Percentiles rank a stretch among this genome's conserved stretches.
These are phyloP conservation scores for honey bee (Apis mellifera) DNA, from an alignment of 1,140 invertebrate species.

Conservation along the genomic window Amel_HAv3.1 CM009936.2:3712001-3712500, in stretches of 20 bases:
- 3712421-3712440: too few relatives aligned
- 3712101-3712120: background rate
- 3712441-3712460: too few relatives aligned
- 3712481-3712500: background rate
- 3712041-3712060: slow-evolving; percentile 1
- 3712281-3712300: background rate
- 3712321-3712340: background rate
- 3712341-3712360: too few relatives aligned
- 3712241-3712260: background rate
- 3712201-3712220: background rate
- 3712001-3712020: slow-evolving; percentile 15
- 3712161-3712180: background rate
- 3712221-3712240: background rate
- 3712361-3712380: too few relatives aligned
- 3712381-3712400: too few relatives aligned
- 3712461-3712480: too few relatives aligned
- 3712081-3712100: background rate
- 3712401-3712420: too few relatives aligned
- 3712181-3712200: too few relatives aligned
- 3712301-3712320: background rate
- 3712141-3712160: slow-evolving; percentile 17
- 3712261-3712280: background rate
- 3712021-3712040: background rate
- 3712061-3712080: slow-evolving; percentile 9
- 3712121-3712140: slow-evolving; percentile 6